Evolutionary conservation across 2,113 vertebrate genomes (phyloP).

Genomic region (Pungitius pungitius): DNA sequence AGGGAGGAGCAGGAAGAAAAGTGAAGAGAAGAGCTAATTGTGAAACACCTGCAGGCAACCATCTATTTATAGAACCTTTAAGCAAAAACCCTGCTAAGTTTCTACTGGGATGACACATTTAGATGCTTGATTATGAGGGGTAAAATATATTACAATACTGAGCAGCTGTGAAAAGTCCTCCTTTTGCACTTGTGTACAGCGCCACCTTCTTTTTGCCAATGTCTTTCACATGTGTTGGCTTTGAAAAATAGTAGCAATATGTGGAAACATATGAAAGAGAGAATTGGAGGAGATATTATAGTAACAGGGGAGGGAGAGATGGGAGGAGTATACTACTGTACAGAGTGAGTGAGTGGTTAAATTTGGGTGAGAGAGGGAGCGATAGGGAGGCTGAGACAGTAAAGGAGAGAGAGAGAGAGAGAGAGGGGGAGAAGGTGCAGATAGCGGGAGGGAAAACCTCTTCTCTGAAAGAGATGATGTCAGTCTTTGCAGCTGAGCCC

Average conservation of each 20-base stretch:
- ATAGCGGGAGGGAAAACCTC: slow-evolving; percentile 82
- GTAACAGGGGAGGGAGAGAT: slow-evolving; percentile 52
- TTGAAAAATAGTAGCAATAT: slow-evolving; percentile 61
- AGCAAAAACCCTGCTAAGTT: slow-evolving; percentile 33
- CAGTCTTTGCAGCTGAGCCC: slow-evolving; percentile 86
- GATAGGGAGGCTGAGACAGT: slow-evolving; percentile 30
- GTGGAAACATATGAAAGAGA: slow-evolving; percentile 47
- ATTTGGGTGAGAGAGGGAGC: slow-evolving; percentile 50
- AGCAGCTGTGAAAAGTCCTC: background rate
- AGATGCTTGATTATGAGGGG: slow-evolving; percentile 24
- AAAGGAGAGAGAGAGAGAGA: slow-evolving; percentile 36
- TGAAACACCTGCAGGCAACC: slow-evolving; percentile 41
- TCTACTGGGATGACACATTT: slow-evolving; percentile 34
- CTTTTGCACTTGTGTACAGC: slow-evolving; percentile 36
- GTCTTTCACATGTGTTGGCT: slow-evolving; percentile 41
- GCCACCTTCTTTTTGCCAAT: slow-evolving; percentile 25
- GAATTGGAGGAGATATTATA: slow-evolving; percentile 20
- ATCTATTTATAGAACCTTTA: slow-evolving; percentile 54
- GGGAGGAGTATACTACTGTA: slow-evolving; percentile 71
- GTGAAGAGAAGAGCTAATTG: slow-evolving; percentile 30
- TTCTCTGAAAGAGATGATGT: slow-evolving; percentile 85
- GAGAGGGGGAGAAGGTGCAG: slow-evolving; percentile 67
- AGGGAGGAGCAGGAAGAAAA: slow-evolving; percentile 20
- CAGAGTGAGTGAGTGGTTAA: slow-evolving; percentile 55
- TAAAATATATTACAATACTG: slow-evolving; percentile 27